Conservation (phyloP, 92 coral and sea anemone species). For the Porites cylindrica region DNA sequence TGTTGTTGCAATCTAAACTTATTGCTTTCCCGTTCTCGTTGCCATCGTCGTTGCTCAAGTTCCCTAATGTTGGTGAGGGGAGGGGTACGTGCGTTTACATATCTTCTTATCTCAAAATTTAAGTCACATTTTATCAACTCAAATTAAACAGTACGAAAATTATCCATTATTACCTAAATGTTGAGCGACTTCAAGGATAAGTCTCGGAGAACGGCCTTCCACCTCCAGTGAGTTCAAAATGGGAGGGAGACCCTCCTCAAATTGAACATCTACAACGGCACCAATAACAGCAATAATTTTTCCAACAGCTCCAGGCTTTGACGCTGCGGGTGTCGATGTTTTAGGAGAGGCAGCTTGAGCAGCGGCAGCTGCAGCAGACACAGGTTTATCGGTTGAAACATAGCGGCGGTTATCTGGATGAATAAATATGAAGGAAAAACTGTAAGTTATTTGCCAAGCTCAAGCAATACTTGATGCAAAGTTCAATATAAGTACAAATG, state of each 20-base stretch:
- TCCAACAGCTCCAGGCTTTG: constrained; percentile 87
- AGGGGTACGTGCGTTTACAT: too few species aligned
- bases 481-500: constrained; percentile 27
- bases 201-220: constrained; percentile 91
- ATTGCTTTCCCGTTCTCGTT: too few species aligned
- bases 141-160: too few species aligned
- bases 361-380: constrained; percentile 93
- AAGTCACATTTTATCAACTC: too few species aligned
- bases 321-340: constrained; percentile 69
- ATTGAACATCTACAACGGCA: constrained; percentile 99
- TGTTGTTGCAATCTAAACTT: too few species aligned
- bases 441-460: neutral
- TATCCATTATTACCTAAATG: constrained; percentile 84
- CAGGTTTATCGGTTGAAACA: constrained; percentile 96
- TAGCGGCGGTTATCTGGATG: constrained; percentile 82
- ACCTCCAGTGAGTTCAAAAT: constrained; percentile 96
- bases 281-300: constrained; percentile 96
- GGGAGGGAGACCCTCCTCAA: constrained; percentile 97
- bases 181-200: constrained; percentile 96
- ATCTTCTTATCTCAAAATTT: too few species aligned
- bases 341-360: constrained; percentile 74
- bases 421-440: neutral
- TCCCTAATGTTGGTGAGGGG: too few species aligned
- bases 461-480: neutral
- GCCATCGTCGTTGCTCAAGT: too few species aligned